phyloP scores from a whole-genome alignment of 1,140 invertebrate species.

The Lucilia cuprina region DNA sequence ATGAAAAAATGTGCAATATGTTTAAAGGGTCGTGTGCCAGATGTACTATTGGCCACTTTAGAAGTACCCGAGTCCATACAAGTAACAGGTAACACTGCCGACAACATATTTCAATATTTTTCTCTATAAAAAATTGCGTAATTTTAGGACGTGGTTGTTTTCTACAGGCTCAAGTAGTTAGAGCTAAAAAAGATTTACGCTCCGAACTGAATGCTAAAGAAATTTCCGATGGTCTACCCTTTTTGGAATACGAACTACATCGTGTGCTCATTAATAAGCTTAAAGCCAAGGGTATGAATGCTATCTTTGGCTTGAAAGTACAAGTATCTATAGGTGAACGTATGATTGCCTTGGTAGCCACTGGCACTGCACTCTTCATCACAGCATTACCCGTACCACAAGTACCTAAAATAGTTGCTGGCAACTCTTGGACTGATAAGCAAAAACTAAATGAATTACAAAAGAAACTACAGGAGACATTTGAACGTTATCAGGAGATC shows the following conservation, averaged over 20 bases:
- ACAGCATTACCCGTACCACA: conserved; percentile 76
- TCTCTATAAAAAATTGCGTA: background rate
- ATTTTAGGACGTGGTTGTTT: conserved; percentile 69
- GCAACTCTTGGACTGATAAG: conserved; percentile 69
- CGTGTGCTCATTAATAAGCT: conserved; percentile 90
- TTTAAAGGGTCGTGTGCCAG: conserved; percentile 84
- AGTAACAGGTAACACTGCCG: conserved; percentile 66
- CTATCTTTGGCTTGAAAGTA: conserved; percentile 84
- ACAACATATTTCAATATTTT: no score
- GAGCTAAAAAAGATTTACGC: conserved; percentile 79
- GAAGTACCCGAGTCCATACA: conserved; percentile 80
- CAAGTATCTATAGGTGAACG: conserved; percentile 89
- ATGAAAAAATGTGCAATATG: conserved; percentile 73
- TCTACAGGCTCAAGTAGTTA: conserved; percentile 80
- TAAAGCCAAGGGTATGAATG: conserved; percentile 92
- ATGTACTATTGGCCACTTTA: conserved; percentile 88
- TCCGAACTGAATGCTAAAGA: conserved; percentile 92
- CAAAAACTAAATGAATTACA: conserved; percentile 72
- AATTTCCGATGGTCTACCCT: conserved; percentile 91
- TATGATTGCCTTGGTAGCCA: conserved; percentile 85
- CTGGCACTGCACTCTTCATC: conserved; percentile 84
- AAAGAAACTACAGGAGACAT: conserved; percentile 71
- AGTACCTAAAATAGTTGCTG: conserved; percentile 72
- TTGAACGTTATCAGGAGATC: conserved; percentile 73
- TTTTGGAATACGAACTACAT: conserved; percentile 95